These are phyloP conservation scores for Apodemia zela DNA, from an alignment of 2,888 invertebrate genomes.

Conservation along the genomic window DNA sequence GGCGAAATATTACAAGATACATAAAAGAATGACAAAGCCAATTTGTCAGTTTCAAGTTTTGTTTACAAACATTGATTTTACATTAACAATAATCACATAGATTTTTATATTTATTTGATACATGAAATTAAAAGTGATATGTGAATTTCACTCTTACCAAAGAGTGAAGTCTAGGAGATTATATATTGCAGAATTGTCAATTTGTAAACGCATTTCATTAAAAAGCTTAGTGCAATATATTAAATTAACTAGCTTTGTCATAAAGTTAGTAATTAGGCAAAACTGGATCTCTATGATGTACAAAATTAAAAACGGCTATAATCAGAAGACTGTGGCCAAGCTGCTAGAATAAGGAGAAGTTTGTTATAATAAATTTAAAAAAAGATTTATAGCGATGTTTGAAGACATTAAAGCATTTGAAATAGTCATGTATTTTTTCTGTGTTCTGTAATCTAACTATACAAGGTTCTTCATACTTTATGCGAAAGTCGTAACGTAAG, in stretches of 20 bases:
- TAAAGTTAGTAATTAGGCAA: conserved; percentile 5
- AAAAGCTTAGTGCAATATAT: conserved; percentile 29
- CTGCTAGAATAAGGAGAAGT: conserved; percentile 53
- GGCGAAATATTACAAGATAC: no score
- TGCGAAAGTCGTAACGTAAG: neutral
- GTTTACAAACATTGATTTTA: no score
- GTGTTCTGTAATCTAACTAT: conserved; percentile 19
- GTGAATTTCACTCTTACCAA: neutral
- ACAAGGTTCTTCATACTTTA: neutral
- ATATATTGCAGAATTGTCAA: neutral
- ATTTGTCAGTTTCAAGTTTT: no score
- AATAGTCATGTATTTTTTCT: conserved; percentile 37
- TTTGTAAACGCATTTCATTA: neutral
- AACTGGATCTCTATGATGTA: conserved; percentile 64
- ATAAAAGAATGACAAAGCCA: no score
- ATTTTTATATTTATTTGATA: neutral
- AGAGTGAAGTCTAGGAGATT: neutral
- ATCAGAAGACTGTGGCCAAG: conserved; percentile 44
- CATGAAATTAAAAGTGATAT: neutral
- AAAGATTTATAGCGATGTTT: conserved; percentile 57
- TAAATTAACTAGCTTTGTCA: conserved; percentile 30
- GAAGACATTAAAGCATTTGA: conserved; percentile 56
- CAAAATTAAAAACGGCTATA: conserved; percentile 36
- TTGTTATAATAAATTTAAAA: conserved; percentile 61
- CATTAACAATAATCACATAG: neutral